Evolutionary conservation across 1,140 invertebrate species (phyloP), one percentile per base, ranked within the genome.

Genomic region (Zaprionus capensis): DNA sequence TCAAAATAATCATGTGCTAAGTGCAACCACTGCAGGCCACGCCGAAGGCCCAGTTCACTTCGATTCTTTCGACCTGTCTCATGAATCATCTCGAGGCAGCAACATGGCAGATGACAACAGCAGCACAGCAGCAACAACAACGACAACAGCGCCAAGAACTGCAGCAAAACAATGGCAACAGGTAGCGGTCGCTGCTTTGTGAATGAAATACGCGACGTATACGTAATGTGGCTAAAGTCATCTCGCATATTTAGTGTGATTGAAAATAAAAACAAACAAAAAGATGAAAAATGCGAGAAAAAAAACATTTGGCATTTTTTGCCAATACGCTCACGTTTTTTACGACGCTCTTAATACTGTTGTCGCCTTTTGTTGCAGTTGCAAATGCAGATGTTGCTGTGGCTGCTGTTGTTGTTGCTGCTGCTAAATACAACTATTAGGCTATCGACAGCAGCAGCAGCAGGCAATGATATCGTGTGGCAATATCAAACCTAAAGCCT

Each of bases 251-350:
- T 22, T 46, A 36, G 31, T 64, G 38, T 31, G 46, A 28, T 31
- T 56, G 24, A 56, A 56, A 31, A 56, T 17, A n/a, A 31, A 9
- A 11, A 31, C 7, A 17, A 44, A 17, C n/a, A 44, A 44, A 46
- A 15, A 41, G 38, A 46, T 46, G n/a, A 17, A 17, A 46, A 46
- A 46, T 46, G 5, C 36, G 41, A 46, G 41, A 17, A 55, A 31
- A 57, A 71, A 78, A 74, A 55, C 26, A 28, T 46, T 69, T 73
- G 65, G 24, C 59, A 66, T 66, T 72, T 67, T 51, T 76, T 72
- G 51, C 58, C 63, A 71, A 67, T 72, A 22, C 57, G 74, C 46
- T 77, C 78, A 80, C 78, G 78, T 80, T 76, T 71, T 66, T 36
- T 44, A 73, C 81, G 41, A 41, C 38, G 44, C 28, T 56, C 49